These are phyloP conservation scores for Campoplex nolae DNA, from an alignment of 2,888 invertebrate genomes.

Conservation along the genomic window DNA sequence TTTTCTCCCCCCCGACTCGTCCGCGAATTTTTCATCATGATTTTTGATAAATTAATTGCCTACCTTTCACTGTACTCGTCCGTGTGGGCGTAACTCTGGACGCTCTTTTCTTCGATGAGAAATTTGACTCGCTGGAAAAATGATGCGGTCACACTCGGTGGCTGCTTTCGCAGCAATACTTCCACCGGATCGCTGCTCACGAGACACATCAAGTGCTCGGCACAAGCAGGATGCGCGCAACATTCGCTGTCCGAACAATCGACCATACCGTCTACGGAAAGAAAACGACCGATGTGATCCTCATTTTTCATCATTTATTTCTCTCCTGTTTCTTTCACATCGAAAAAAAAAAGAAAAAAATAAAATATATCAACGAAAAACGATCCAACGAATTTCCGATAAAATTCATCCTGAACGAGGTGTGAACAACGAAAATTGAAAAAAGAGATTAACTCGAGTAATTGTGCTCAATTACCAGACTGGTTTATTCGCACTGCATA, in stretches of 20 bases:
- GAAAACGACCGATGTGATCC: conserved; percentile 18
- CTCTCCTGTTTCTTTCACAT: neutral
- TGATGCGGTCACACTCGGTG: conserved; percentile 97
- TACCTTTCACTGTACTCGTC: conserved; percentile 99
- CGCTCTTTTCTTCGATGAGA: conserved; percentile 98
- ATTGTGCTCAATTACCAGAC: neutral
- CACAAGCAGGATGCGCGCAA: conserved; percentile 94
- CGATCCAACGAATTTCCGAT: neutral
- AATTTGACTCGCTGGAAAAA: conserved; percentile 99
- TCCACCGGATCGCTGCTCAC: conserved; percentile 98
- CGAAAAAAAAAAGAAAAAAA: neutral
- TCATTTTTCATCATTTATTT: conserved; percentile 6
- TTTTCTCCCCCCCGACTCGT: neutral
- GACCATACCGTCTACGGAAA: conserved; percentile 94
- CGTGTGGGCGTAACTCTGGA: conserved; percentile 99
- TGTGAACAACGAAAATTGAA: neutral
- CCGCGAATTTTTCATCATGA: conserved; percentile 51
- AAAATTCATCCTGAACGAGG: neutral
- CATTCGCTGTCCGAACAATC: conserved; percentile 99
- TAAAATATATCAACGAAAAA: neutral
- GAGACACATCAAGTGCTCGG: conserved; percentile 97
- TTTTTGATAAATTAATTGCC: conserved; percentile 81
- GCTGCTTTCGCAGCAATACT: conserved; percentile 97
- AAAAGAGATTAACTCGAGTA: no score
- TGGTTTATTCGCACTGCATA: neutral